Conservation (phyloP, 1,140 invertebrate genomes). For the Cydia fagiglandana region DNA sequence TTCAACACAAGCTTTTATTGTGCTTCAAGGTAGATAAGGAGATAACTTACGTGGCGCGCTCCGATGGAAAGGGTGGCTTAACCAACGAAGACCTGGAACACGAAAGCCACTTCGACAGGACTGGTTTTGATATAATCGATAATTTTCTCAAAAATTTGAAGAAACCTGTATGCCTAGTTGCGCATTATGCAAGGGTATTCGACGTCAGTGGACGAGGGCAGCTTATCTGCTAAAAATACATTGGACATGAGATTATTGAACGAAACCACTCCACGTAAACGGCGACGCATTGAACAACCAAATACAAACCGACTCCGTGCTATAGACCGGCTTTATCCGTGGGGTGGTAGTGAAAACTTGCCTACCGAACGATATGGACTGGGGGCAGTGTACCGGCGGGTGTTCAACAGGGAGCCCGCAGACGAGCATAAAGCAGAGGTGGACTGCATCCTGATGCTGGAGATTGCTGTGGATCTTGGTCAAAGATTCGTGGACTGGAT, state of each 20-base stretch:
- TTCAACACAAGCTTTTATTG: background rate
- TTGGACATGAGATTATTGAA: background rate
- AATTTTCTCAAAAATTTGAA: background rate
- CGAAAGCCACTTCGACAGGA: background rate
- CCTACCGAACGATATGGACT: background rate
- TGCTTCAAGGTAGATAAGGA: background rate
- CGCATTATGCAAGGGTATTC: background rate
- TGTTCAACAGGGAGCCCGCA: background rate
- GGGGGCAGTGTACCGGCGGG: background rate
- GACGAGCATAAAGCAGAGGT: background rate
- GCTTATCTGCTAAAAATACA: background rate
- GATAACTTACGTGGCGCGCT: background rate
- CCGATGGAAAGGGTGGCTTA: background rate
- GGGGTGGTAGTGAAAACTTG: background rate
- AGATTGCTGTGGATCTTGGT: background rate
- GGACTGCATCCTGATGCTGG: background rate
- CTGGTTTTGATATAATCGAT: background rate
- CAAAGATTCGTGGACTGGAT: background rate
- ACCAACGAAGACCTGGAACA: background rate
- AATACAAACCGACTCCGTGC: background rate
- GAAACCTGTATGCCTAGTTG: background rate
- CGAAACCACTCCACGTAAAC: background rate
- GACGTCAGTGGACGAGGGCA: background rate
- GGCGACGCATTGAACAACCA: background rate
- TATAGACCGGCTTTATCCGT: background rate